phyloP scores from a whole-genome alignment of 2,888 invertebrate species.

The Tenthredo livida region DNA sequence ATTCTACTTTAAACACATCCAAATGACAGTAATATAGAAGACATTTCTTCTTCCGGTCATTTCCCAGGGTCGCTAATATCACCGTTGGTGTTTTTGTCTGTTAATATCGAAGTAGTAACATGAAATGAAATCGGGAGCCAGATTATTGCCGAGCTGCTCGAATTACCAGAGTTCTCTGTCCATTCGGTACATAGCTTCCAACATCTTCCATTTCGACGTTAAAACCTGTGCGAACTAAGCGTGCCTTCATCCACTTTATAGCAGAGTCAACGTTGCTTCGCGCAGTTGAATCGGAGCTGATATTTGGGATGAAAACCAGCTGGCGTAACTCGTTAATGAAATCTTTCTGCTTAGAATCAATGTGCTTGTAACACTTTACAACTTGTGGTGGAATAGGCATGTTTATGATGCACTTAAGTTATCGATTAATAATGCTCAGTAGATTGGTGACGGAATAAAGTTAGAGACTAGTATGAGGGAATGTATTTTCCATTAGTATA shows the following conservation, averaged over 20 bases:
- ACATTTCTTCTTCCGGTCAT: constrained; percentile 74
- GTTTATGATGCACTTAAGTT: not conserved
- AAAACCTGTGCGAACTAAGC: constrained; percentile 76
- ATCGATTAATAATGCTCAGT: not conserved
- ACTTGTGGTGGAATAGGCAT: constrained; percentile 74
- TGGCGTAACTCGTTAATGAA: constrained; percentile 73
- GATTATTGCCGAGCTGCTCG: not conserved
- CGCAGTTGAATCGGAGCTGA: constrained; percentile 72
- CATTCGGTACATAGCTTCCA: constrained; percentile 71
- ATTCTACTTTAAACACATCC: constrained; percentile 75
- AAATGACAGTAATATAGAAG: constrained; percentile 75
- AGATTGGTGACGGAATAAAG: constrained; percentile 7
- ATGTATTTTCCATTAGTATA: constrained; percentile 22
- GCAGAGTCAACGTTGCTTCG: constrained; percentile 70
- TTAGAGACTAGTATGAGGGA: not conserved
- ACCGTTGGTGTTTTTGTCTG: constrained; percentile 74
- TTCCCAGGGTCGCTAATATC: constrained; percentile 74
- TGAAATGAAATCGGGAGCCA: no score
- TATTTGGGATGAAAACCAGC: constrained; percentile 74
- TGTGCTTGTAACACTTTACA: constrained; percentile 74
- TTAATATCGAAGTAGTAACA: constrained; percentile 34
- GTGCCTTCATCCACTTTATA: constrained; percentile 74
- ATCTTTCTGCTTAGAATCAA: constrained; percentile 72
- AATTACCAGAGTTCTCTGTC: constrained; percentile 64
- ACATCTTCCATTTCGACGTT: constrained; percentile 76